Base-by-base conservation (phyloP, 2,797 vertebrate genomes). In the Pelobates cultripes region DNA sequence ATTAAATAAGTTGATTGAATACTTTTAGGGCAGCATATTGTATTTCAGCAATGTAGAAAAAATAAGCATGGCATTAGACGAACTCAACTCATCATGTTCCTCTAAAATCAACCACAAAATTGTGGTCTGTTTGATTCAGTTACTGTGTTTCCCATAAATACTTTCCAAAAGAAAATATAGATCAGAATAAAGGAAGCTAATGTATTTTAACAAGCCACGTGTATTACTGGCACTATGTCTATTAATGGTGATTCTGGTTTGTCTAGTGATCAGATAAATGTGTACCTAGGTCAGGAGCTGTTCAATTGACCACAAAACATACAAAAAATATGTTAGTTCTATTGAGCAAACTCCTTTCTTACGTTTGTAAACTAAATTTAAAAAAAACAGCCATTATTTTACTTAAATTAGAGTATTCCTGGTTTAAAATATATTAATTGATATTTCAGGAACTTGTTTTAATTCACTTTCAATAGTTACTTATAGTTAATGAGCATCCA, bases 151-250 rank as follows among this genome's bases (percentile, higher is more conserved):
- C 72, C 64, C 57, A 80, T 80, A 69, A 80, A 64, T 68, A 68
- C 42, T 66, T 66, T 66, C 4, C 14, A 17, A 68, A 68, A 43
- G 66, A 68, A 68, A 43, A 42, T 69, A 75, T 70, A 80, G 64
- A 43, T 75, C 12, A 69, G 63, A 45, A 60, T 80, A 70, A 75
- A 80, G 71, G 45, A 74, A 68, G 79, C 64, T 75, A 75, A 80
- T 80, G 71, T 68, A 74, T 69, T 80, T 68, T 74, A 74, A 15
- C 63, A 9, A 13, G 74, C 15, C 64, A 45, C 51, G 17, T 68
- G 64, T 51, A 74, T 80, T 80, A 69, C 79, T 75, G 79, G 64
- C 55, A 80, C 66, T 75, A 73, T 57, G 41, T 73, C 71, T 68
- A 80, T 75, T 74, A 75, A 69, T 75, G 64, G 79, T 42, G 12